phyloP scores from a whole-genome alignment of 2,888 invertebrate genomes.

The Arrhopalites spinosus region DNA sequence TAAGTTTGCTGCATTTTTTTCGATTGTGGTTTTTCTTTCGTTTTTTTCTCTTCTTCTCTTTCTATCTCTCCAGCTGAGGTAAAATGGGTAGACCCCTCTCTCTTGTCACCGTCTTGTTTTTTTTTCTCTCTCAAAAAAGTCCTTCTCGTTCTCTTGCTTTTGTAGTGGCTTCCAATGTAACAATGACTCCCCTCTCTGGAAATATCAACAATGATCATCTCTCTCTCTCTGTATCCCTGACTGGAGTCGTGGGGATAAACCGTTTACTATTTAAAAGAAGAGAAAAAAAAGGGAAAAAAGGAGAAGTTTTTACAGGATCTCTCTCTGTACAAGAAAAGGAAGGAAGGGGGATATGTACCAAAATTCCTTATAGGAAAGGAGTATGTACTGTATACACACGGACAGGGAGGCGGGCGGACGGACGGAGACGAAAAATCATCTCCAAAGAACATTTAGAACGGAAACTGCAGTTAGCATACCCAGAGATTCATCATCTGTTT shows the following conservation, averaged over 20 bases:
- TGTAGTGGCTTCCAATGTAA: conserved; percentile 45
- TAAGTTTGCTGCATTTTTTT: conserved; percentile 29
- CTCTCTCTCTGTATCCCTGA: conserved; percentile 9
- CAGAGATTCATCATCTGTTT: conserved; percentile 25
- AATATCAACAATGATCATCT: conserved; percentile 38
- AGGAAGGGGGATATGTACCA: not conserved
- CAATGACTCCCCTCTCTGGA: conserved; percentile 40
- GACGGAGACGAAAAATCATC: conserved; percentile 14
- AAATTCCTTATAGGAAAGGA: no score
- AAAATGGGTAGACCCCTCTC: conserved; percentile 42
- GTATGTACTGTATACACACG: not conserved
- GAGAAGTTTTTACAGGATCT: not conserved
- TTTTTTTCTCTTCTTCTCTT: not conserved
- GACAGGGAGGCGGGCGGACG: not conserved
- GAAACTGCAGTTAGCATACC: conserved; percentile 22
- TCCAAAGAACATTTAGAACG: conserved; percentile 29
- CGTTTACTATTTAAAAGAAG: conserved; percentile 14
- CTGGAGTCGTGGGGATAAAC: conserved; percentile 13
- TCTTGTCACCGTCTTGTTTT: no score
- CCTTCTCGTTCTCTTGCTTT: no score
- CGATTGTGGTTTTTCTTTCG: conserved; percentile 29
- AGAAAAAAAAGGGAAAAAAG: conserved; percentile 8
- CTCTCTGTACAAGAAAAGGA: not conserved
- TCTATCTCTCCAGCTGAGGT: conserved; percentile 44
- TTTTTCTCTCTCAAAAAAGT: no score